Evolutionary conservation across 2,113 vertebrate species (phyloP).

Genomic region (Perognathus longimembris): DNA sequence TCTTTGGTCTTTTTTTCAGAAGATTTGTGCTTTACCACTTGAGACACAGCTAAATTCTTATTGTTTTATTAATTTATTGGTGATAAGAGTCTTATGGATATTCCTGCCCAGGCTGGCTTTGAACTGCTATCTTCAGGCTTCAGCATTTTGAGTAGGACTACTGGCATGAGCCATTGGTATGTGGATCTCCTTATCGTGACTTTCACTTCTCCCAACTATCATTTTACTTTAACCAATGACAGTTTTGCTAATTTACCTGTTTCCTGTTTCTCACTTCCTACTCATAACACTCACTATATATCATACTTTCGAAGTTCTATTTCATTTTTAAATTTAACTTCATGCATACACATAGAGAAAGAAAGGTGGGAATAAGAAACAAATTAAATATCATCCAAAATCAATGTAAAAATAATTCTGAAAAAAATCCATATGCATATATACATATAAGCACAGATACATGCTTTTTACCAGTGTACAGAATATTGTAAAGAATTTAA

Average conservation of each 20-base stretch:
- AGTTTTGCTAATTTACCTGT: not conserved
- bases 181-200: not conserved
- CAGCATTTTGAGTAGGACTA: too few relatives aligned
- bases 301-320: not conserved
- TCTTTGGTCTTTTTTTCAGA: too few relatives aligned
- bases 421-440: not conserved
- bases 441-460: not conserved
- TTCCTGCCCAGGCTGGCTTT: too few relatives aligned
- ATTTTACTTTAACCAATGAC: not conserved
- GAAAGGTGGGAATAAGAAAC: not conserved
- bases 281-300: not conserved
- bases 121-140: too few relatives aligned
- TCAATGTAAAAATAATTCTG: not conserved
- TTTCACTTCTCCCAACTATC: not conserved
- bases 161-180: too few relatives aligned
- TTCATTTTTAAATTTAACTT: not conserved
- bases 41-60: too few relatives aligned
- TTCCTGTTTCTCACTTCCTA: not conserved
- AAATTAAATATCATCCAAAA: not conserved
- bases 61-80: too few relatives aligned
- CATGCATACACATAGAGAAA: accelerated
- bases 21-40: too few relatives aligned
- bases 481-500: too few relatives aligned
- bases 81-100: too few relatives aligned
- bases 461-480: not conserved